Conservation (phyloP, 2,888 invertebrate genomes). For the Hesperia comma region DNA sequence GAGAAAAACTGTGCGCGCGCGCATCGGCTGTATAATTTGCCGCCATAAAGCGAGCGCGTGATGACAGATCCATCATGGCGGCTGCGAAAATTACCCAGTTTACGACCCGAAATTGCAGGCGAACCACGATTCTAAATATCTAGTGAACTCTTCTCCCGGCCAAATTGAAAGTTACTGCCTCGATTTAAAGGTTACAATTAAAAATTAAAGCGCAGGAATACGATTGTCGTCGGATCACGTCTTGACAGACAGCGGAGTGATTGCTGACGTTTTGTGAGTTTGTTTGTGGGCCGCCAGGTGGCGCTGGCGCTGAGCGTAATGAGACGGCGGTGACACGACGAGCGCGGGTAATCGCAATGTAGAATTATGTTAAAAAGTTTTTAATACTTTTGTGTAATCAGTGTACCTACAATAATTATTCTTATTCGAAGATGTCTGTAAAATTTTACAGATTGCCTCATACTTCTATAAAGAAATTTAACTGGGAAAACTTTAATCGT, state of each 20-base stretch:
- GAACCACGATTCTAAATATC: slow-evolving; percentile 8
- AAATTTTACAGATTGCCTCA: too few relatives aligned
- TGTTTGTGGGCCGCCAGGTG: slow-evolving; percentile 31
- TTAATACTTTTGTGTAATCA: neutral
- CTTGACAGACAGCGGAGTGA: slow-evolving; percentile 37
- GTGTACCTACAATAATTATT: too few relatives aligned
- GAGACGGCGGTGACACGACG: slow-evolving; percentile 5
- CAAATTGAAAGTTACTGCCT: slow-evolving; percentile 24
- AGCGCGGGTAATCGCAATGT: neutral
- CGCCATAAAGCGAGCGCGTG: slow-evolving; percentile 58
- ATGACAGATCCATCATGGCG: slow-evolving; percentile 54
- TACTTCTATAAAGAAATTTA: too few relatives aligned
- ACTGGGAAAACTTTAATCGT: too few relatives aligned
- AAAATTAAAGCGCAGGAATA: neutral
- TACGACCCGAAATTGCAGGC: slow-evolving; percentile 54
- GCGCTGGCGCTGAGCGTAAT: slow-evolving; percentile 23
- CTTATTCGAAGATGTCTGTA: too few relatives aligned
- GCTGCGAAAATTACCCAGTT: slow-evolving; percentile 50
- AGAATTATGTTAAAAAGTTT: neutral
- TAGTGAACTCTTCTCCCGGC: neutral
- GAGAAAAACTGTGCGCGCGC: slow-evolving; percentile 42
- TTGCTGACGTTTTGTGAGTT: slow-evolving; percentile 36
- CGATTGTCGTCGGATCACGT: slow-evolving; percentile 24
- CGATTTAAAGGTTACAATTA: neutral
- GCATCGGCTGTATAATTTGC: slow-evolving; percentile 55